Evolutionary conservation across 2,113 vertebrate species (phyloP), one percentile per base, ranked within the genome.

Genomic region (Nesospiza acunhae): DNA sequence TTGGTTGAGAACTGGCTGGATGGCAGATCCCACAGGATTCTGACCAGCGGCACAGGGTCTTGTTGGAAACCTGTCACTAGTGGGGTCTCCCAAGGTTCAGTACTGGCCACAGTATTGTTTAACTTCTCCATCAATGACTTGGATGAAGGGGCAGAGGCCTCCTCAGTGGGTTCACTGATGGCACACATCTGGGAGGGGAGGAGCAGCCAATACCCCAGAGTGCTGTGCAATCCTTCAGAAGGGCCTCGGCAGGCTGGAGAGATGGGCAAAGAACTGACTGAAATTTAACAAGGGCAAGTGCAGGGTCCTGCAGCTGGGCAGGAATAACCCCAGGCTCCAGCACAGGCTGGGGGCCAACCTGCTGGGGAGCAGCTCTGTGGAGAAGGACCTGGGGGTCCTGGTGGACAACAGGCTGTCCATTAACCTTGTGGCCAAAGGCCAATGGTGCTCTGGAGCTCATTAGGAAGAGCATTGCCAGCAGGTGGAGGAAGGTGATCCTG

Each of bases 301-400:
- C n/a, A 59, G n/a, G n/a, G 22, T 59, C 52, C 23, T 59, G 22
- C n/a, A 35, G 0, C 23, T 59, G n/a, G n/a, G 21, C 10, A 26
- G n/a, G 56, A 59, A 17, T 11, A 59, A 35, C n/a, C 10, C 22
- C 56, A 59, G 56, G 56, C n/a, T 8, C 11, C 75, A 63, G 20
- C 24, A 31, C 8, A 47, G n/a, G 11, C 6, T 79, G 41, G 24
- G 28, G 21, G 8, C 0, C 0, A 1, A 14, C 4, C 58, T 72
- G 17, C 42, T 80, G 59, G 27, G 2, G 0, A 42, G 26, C 30
- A 88, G 49, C 35, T 88, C 35, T 42, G 13, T 0, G 13, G 75
- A 70, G 42, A 42, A 35, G 30, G 14, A 44, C 10, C 30, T 42
- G 21, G 16, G 49, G 6, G 2, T 31, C 7, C 76, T 18, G 41